Evolutionary conservation across 2,797 vertebrate genomes (phyloP), one percentile per base, ranked within the genome.

Genomic region (Crypturellus tataupa): DNA sequence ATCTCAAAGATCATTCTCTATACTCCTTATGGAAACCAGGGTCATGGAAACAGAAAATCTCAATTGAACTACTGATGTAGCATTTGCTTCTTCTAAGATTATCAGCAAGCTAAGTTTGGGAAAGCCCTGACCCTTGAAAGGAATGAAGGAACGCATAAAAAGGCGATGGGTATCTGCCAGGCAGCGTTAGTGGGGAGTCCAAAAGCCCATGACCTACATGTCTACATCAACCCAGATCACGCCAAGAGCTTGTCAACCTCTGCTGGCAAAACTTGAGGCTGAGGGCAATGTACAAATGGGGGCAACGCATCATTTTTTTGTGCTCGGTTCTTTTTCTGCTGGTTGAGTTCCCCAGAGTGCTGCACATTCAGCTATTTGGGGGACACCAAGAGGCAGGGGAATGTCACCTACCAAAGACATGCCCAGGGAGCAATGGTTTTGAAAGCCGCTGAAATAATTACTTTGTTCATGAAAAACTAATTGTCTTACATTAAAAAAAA

Each of bases 281-380:
- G 89, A 85, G 13, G 64, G 46, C 21, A 23, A 23, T 21, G 23
- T 21, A 47, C 23, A 21, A 23, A 84, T 29, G 87, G 85, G 82
- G 87, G 59, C 80, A 81, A 72, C 64, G 53, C 49, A 0, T 3
- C 4, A 49, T 53, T 49, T 87, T 90, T 77, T 68, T 81, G 65
- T 78, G 67, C 6, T 2, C 47, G 18, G 42, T 67, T 85, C n/a
- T 81, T 93, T 75, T 85, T 86, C 86, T 84, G 73, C 56, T 89
- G 89, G 87, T 87, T 84, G 70, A 84, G 67, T 44, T 94, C 77
- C 80, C 42, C 51, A 44, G 73, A 55, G 87, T 93, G 91, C 91
- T 94, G 95, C 89, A 90, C 0, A 1, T 62, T 90, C 85, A 94
- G 93, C 89, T 95, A 80, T 3, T 31, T 31, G 53, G 53, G 53